Percentiles rank a stretch among this genome's conserved stretches.
Evolutionary conservation across 2,888 invertebrate genomes (phyloP).

Genomic region (Cantharis lateralis): DNA sequence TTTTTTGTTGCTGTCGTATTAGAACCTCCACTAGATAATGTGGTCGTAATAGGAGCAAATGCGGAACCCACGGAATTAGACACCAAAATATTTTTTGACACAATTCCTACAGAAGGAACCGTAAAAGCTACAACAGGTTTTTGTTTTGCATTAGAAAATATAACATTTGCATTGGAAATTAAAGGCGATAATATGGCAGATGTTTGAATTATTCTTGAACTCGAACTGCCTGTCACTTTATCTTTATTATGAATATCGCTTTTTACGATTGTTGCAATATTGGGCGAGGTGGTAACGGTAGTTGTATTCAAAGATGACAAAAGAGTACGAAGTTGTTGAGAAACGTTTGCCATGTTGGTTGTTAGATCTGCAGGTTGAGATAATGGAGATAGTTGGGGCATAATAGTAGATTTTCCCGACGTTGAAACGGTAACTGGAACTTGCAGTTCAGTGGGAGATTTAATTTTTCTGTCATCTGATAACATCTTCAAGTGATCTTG

Average conservation of each 20-base stretch:
- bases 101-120: constrained; percentile 18
- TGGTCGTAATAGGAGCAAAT: constrained; percentile 4
- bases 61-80: constrained; percentile 22
- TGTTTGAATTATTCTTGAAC: constrained; percentile 47
- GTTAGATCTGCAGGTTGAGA: constrained; percentile 75
- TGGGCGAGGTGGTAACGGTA: constrained; percentile 59
- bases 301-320: constrained; percentile 69
- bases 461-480: constrained; percentile 24
- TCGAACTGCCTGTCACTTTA: constrained; percentile 41
- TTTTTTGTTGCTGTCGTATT: constrained; percentile 37
- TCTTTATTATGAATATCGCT: constrained; percentile 43
- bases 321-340: constrained; percentile 69
- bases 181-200: constrained; percentile 38
- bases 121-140: constrained; percentile 14
- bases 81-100: constrained; percentile 12
- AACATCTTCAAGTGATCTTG: neutral
- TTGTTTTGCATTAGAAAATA: constrained; percentile 4
- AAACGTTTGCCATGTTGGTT: constrained; percentile 72
- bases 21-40: constrained; percentile 6
- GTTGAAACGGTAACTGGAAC: constrained; percentile 39
- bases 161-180: neutral
- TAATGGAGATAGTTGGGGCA: constrained; percentile 72
- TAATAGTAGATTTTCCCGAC: constrained; percentile 54
- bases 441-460: constrained; percentile 34
- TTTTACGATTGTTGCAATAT: constrained; percentile 57